Percentiles rank a stretch among this genome's conserved stretches.
Evolutionary conservation across 2,888 invertebrate species (phyloP).

Genomic region (Belgica antarctica): DNA sequence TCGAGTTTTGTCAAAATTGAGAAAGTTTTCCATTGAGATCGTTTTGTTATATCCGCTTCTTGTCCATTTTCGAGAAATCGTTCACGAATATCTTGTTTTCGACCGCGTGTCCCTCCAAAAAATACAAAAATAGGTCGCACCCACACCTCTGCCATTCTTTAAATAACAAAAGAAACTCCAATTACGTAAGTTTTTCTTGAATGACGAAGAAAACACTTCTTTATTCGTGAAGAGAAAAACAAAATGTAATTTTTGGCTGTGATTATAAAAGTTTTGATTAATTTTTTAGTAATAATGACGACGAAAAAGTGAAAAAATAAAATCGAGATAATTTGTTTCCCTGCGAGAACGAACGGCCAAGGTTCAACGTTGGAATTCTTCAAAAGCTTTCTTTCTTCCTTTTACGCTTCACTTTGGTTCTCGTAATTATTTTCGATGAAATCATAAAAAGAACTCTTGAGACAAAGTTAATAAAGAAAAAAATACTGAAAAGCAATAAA

Average conservation of each 20-base stretch:
- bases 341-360: too few species aligned
- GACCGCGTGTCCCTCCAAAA: too few species aligned
- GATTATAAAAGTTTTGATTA: slow-evolving; percentile 33
- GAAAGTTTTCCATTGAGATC: background rate
- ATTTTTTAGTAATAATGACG: slow-evolving; percentile 22
- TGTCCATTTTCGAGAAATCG: too few species aligned
- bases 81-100: too few species aligned
- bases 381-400: background rate
- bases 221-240: slow-evolving; percentile 11
- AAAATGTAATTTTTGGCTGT: slow-evolving; percentile 39
- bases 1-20: background rate
- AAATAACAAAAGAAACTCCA: background rate
- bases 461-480: background rate
- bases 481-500: slow-evolving; percentile 1
- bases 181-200: slow-evolving; percentile 12
- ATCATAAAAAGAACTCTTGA: background rate
- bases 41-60: background rate
- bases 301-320: background rate
- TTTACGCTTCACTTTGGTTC: background rate
- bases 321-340: background rate
- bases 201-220: slow-evolving; percentile 10
- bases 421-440: background rate
- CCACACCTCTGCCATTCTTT: background rate
- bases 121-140: too few species aligned
- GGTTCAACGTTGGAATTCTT: too few species aligned